Evolutionary conservation across 2,113 vertebrate genomes (phyloP), one percentile per base, ranked within the genome.

Genomic region (Mixornis gularis): DNA sequence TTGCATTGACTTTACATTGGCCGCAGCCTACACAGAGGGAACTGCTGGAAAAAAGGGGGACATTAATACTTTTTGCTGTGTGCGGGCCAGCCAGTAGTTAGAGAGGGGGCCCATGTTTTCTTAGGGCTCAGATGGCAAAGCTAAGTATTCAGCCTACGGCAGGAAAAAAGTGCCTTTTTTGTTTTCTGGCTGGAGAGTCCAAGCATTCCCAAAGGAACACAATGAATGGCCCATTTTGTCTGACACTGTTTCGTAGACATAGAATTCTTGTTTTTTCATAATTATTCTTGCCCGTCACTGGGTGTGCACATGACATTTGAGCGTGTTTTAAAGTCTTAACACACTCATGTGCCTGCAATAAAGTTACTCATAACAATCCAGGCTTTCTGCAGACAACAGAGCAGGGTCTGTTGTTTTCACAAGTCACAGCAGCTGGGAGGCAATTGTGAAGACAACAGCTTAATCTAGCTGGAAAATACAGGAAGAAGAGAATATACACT

Each of bases 121-220:
- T 99, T 99, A 99, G 98, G 98, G 98, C 98, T 97, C 97, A 98
- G 98, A 99, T 99, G 98, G 99, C 98, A 99, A 99, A 99, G 98
- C 98, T 98, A 98, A 99, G 98, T 98, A 98, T 99, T 99, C 98
- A 99, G 98, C 98, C 98, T 98, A 98, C 96, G 94, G 98, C 97
- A 97, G 97, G 97, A 98, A 98, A 99, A 99, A 99, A 98, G 97
- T 98, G 97, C 98, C 97, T 98, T 99, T 98, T 99, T 99, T 99
- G 98, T 99, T 98, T 98, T 98, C 98, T 97, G 97, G 97, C 97
- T 98, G 97, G 97, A 98, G 98, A 98, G 98, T 98, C 98, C 95
- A 96, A 97, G 97, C 98, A 98, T 99, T 99, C 98, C 98, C 98
- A 97, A 96, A 97, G 97, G 98, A 98, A 98, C 98, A 98, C 99